Conservation (phyloP, 2,797 vertebrate species). For the Sebastes kiyomatsui region DNA sequence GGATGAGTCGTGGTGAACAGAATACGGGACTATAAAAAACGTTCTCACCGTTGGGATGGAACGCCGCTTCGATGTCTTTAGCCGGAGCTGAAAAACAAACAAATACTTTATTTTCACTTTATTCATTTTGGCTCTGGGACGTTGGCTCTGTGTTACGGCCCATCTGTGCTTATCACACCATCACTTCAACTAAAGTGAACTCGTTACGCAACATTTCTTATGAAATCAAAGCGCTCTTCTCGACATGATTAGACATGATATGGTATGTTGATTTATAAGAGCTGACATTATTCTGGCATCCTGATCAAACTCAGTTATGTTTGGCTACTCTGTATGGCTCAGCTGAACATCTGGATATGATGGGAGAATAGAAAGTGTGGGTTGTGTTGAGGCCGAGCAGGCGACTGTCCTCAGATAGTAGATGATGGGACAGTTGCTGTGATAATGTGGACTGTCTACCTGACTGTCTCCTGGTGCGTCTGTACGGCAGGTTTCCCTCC, state of each 20-base stretch:
- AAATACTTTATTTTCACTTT: background rate
- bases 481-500: slow-evolving; percentile 73
- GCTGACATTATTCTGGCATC: too few species aligned
- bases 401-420: background rate
- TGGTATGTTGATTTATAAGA: too few species aligned
- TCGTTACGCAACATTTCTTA: too few species aligned
- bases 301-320: too few species aligned
- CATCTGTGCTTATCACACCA: too few species aligned
- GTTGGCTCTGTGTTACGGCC: background rate
- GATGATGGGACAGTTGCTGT: background rate
- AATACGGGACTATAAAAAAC: too few species aligned
- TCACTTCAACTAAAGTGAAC: background rate
- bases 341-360: background rate
- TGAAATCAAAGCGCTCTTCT: too few species aligned
- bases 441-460: background rate
- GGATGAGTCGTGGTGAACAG: too few species aligned
- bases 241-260: too few species aligned
- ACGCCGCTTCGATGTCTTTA: slow-evolving; percentile 80
- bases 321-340: background rate
- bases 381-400: too few species aligned
- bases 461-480: slow-evolving; percentile 81
- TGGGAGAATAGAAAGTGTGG: background rate
- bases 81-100: slow-evolving; percentile 80
- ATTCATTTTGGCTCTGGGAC: too few species aligned
- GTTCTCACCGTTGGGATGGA: slow-evolving; percentile 78